These are phyloP conservation scores for Limnothrissa miodon DNA, from an alignment of 2,113 vertebrate genomes.

Conservation along the genomic window DNA sequence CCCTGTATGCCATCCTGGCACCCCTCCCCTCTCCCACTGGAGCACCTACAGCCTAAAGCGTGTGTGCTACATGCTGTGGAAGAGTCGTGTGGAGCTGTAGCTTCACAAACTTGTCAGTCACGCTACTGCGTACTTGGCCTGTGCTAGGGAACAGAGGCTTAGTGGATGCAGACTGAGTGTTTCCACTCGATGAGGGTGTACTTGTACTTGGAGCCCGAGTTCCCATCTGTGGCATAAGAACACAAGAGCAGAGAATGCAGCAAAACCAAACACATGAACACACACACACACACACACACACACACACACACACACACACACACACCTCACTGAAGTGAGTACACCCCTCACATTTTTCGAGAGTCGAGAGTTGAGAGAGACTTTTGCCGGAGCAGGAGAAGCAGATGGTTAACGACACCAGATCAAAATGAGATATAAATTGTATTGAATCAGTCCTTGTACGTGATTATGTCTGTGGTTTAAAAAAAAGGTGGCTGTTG, in stretches of 20 bases:
- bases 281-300: background rate
- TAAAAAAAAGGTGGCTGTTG: too few species aligned
- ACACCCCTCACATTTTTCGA: too few species aligned
- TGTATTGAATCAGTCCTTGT: too few species aligned
- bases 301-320: background rate
- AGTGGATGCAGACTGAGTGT: conserved; percentile 95
- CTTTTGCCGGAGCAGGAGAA: too few species aligned
- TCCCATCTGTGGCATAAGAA: conserved; percentile 98
- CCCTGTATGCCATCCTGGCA: background rate
- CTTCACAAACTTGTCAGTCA: conserved; percentile 67
- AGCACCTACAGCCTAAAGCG: background rate
- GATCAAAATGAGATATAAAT: too few species aligned
- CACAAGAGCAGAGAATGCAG: conserved; percentile 41
- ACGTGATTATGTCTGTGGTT: too few species aligned
- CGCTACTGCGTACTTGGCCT: conserved; percentile 85
- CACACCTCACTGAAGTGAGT: too few species aligned
- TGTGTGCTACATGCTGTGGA: conserved; percentile 57
- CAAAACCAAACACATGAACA: background rate
- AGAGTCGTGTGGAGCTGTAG: conserved; percentile 60
- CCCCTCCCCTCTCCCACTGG: background rate
- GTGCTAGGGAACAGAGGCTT: conserved; percentile 96
- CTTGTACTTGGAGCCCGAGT: conserved; percentile 94
- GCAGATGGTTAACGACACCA: too few species aligned
- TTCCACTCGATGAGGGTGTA: conserved; percentile 92
- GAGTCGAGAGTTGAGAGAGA: too few species aligned